Evolutionary conservation across 2,113 vertebrate genomes (phyloP).

Genomic region (Psittacula cyanocephala): DNA sequence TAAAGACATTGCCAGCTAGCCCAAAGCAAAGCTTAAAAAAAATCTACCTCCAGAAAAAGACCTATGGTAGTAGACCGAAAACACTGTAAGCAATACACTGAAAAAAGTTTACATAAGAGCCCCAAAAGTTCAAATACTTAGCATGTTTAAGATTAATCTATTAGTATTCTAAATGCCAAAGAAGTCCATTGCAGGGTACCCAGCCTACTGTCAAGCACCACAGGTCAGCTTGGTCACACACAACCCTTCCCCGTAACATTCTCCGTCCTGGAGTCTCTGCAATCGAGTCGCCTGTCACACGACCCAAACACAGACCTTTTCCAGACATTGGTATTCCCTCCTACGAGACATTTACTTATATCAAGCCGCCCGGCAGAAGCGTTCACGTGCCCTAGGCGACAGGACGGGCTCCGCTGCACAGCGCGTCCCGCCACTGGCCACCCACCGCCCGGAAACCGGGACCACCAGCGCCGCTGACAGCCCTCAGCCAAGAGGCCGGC

Average conservation of each 20-base stretch:
- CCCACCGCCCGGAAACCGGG: too few relatives aligned
- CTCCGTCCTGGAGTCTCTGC: fast-evolving
- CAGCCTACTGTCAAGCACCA: not conserved
- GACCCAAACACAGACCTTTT: fast-evolving
- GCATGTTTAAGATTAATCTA: fast-evolving
- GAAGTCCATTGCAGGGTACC: not conserved
- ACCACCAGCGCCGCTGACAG: too few relatives aligned
- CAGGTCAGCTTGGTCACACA: not conserved
- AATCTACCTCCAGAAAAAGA: not conserved
- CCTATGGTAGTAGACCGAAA: fast-evolving
- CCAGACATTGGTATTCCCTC: fast-evolving
- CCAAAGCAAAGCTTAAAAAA: not conserved
- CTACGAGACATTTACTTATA: fast-evolving
- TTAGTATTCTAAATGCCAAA: too few relatives aligned
- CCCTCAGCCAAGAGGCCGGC: not conserved
- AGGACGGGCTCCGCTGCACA: too few relatives aligned
- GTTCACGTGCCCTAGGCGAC: fast-evolving
- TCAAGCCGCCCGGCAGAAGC: not conserved
- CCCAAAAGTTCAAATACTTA: not conserved
- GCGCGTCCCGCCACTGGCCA: not conserved
- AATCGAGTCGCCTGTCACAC: not conserved
- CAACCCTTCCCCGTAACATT: fast-evolving
- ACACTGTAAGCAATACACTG: not conserved
- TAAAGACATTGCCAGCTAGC: not conserved
- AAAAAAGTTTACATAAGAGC: fast-evolving